Percentiles rank a stretch among this genome's conserved stretches.
Conservation (phyloP, 2,888 invertebrate species). For the Osmoderma eremita region DNA sequence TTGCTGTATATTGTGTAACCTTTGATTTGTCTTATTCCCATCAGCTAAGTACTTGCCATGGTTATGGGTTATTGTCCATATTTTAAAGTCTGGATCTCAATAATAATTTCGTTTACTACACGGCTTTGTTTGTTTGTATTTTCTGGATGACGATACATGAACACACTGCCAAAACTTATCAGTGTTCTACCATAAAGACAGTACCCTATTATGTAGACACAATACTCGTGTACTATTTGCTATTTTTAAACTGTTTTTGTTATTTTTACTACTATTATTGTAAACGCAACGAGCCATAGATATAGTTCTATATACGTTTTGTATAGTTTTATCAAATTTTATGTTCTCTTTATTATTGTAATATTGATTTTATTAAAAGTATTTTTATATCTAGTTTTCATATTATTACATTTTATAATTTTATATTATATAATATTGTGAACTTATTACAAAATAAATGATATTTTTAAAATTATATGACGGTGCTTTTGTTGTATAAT, state of each 20-base stretch:
- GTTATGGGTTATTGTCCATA: constrained; percentile 58
- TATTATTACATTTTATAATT: constrained; percentile 64
- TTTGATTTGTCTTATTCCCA: constrained; percentile 52
- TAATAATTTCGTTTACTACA: constrained; percentile 46
- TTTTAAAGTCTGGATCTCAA: constrained; percentile 59
- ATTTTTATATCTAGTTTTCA: constrained; percentile 61
- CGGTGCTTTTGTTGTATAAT: no score
- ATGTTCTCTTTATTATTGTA: constrained; percentile 61
- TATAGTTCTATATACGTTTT: constrained; percentile 60
- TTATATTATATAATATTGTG: constrained; percentile 61
- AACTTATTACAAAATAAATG: constrained; percentile 59
- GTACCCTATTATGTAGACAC: constrained; percentile 46
- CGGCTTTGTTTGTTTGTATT: constrained; percentile 49
- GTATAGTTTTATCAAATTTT: constrained; percentile 64
- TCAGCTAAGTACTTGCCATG: constrained; percentile 58
- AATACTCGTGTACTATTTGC: constrained; percentile 48
- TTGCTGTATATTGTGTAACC: constrained; percentile 43
- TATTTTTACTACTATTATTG: constrained; percentile 49
- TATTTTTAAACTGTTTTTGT: constrained; percentile 46
- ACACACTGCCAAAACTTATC: constrained; percentile 48
- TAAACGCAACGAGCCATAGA: constrained; percentile 57
- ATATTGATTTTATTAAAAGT: constrained; percentile 62
- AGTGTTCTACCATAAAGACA: constrained; percentile 47
- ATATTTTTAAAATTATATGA: constrained; percentile 45
- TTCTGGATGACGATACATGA: constrained; percentile 47